Conservation (phyloP, 2,113 vertebrate genomes). For the Ramphastos sulfuratus region DNA sequence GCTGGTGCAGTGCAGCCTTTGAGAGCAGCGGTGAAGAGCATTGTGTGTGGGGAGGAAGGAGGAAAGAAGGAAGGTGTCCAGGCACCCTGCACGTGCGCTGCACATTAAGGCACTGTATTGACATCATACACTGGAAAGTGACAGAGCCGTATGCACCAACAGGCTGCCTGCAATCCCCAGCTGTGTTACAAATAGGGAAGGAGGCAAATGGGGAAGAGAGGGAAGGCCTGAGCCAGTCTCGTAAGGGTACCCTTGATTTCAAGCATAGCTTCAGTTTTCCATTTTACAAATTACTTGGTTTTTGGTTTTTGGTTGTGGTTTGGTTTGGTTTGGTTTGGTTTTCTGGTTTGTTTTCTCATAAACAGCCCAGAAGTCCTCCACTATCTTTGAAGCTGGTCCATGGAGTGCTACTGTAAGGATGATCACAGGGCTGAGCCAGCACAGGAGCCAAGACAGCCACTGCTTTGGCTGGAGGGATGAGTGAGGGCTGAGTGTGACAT, state of each 20-base stretch:
- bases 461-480: fast-evolving
- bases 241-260: background rate
- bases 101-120: background rate
- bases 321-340: background rate
- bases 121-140: background rate
- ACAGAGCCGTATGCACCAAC: background rate
- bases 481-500: fast-evolving
- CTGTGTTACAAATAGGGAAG: background rate
- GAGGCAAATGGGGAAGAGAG: background rate
- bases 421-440: fast-evolving
- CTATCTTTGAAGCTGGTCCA: fast-evolving
- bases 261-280: fast-evolving
- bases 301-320: too few species aligned
- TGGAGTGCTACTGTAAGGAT: fast-evolving
- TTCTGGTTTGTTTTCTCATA: background rate
- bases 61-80: background rate
- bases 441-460: background rate
- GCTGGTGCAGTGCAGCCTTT: background rate
- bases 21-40: background rate
- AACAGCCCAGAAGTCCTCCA: background rate
- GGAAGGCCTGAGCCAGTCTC: background rate
- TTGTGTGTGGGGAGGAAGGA: background rate
- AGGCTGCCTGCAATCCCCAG: background rate
- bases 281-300: background rate
- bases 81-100: background rate